Conservation (phyloP, 2,113 vertebrate species). For the Pomatorhinus ruficollis region DNA sequence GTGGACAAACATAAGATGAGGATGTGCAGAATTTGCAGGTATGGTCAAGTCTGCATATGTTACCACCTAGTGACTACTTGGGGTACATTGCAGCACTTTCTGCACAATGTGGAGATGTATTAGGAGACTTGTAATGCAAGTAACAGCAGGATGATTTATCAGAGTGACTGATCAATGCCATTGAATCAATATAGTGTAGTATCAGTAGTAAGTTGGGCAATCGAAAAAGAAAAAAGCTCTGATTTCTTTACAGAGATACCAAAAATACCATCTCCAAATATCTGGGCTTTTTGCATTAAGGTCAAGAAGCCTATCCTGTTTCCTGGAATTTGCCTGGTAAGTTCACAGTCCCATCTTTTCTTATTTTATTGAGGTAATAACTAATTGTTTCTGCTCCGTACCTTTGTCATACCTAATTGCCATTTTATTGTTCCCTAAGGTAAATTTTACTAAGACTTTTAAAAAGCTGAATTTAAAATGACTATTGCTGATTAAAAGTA, state of each 20-base stretch:
- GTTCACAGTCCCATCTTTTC: conserved; percentile 64
- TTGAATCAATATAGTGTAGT: conserved; percentile 59
- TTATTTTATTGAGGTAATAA: conserved; percentile 72
- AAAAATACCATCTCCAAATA: conserved; percentile 63
- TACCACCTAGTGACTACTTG: conserved; percentile 38
- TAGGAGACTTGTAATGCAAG: conserved; percentile 41
- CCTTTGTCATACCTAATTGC: conserved; percentile 75
- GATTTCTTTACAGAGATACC: conserved; percentile 34
- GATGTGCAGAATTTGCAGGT: not conserved
- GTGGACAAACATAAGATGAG: not conserved
- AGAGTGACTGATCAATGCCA: conserved; percentile 23
- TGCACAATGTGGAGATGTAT: conserved; percentile 18
- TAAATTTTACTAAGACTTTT: conserved; percentile 65
- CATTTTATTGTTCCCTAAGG: conserved; percentile 75
- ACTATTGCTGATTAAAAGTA: conserved; percentile 65
- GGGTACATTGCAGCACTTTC: not conserved
- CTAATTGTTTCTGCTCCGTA: conserved; percentile 63
- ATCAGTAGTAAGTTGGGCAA: conserved; percentile 22
- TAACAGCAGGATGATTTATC: conserved; percentile 61
- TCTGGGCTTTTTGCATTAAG: conserved; percentile 52
- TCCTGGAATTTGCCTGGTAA: conserved; percentile 35
- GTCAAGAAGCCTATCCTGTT: conserved; percentile 31
- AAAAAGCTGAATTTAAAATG: conserved; percentile 74
- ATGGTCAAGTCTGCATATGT: not conserved
- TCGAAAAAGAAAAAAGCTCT: not conserved